A percentile compares a stretch with the other conserved stretches of the same genome.
Evolutionary conservation across 30 jellyfish, hydroid and myxozoan genomes (phyloP).

Genomic region (Chironex yamaguchii): DNA sequence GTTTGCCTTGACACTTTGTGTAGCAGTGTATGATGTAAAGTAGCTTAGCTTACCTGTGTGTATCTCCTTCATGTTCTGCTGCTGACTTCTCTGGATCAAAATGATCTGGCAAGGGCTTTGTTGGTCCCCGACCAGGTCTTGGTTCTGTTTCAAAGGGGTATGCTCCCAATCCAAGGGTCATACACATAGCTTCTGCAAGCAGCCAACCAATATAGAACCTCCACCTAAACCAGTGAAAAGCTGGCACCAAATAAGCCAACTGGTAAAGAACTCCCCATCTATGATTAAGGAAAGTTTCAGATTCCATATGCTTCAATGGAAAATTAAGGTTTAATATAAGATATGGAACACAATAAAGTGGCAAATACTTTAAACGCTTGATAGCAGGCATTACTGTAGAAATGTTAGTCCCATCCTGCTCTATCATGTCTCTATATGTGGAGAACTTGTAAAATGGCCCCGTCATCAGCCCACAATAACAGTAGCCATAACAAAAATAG

Average conservation of each 20-base stretch:
- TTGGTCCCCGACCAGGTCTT: conserved; percentile 91
- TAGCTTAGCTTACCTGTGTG: conserved; percentile 74
- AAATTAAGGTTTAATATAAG: conserved; percentile 62
- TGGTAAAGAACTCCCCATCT: conserved; percentile 74
- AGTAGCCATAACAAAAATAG: conserved; percentile 66
- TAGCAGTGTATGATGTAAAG: too few relatives aligned
- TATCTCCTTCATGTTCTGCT: conserved; percentile 72
- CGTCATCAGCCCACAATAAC: conserved; percentile 85
- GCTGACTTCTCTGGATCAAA: conserved; percentile 42
- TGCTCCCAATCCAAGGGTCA: conserved; percentile 92
- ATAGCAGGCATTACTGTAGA: conserved; percentile 90
- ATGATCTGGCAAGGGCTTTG: conserved; percentile 34
- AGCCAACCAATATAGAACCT: conserved; percentile 95
- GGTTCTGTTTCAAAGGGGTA: conserved; percentile 90
- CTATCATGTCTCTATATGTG: conserved; percentile 83
- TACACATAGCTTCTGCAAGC: conserved; percentile 92
- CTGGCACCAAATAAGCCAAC: conserved; percentile 70
- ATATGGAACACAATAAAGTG: conserved; percentile 70
- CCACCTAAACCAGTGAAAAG: conserved; percentile 88
- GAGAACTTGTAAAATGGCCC: conserved; percentile 91
- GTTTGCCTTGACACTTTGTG: too few relatives aligned
- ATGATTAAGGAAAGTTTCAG: conserved; percentile 70
- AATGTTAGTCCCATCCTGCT: conserved; percentile 84
- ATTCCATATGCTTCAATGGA: conserved; percentile 70
- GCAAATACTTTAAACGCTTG: conserved; percentile 58